Conservation (phyloP, 1,140 invertebrate genomes). For the Sarcophaga peregrina region DNA sequence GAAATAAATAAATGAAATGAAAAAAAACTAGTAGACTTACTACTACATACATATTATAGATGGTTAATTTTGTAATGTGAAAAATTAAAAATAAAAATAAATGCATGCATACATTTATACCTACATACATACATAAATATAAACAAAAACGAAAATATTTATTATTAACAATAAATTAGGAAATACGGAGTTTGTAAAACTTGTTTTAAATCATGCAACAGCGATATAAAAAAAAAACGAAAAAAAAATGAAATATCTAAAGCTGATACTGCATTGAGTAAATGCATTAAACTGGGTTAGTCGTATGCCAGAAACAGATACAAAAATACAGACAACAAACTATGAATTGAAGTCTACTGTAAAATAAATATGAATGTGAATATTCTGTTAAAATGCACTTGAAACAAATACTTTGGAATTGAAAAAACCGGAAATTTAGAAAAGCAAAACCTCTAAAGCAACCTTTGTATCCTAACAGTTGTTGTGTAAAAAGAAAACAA, state of each 20-base stretch:
- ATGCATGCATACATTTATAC: no score
- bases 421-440: conserved; percentile 13
- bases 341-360: no score
- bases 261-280: not conserved
- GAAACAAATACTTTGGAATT: not conserved
- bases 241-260: not conserved
- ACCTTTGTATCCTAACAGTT: no score
- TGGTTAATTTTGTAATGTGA: not conserved
- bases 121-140: no score
- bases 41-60: no score
- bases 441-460: not conserved
- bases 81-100: no score
- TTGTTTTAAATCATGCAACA: not conserved
- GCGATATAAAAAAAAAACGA: not conserved
- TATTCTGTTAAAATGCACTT: conserved; percentile 32
- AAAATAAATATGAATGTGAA: no score
- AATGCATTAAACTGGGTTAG: not conserved
- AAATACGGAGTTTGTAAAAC: not conserved
- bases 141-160: not conserved
- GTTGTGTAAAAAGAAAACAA: no score
- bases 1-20: not conserved
- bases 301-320: not conserved
- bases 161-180: not conserved
- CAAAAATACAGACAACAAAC: not conserved
- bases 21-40: not conserved